phyloP scores from a whole-genome alignment of 2,113 vertebrate genomes.

The Anolis sagrei region DNA sequence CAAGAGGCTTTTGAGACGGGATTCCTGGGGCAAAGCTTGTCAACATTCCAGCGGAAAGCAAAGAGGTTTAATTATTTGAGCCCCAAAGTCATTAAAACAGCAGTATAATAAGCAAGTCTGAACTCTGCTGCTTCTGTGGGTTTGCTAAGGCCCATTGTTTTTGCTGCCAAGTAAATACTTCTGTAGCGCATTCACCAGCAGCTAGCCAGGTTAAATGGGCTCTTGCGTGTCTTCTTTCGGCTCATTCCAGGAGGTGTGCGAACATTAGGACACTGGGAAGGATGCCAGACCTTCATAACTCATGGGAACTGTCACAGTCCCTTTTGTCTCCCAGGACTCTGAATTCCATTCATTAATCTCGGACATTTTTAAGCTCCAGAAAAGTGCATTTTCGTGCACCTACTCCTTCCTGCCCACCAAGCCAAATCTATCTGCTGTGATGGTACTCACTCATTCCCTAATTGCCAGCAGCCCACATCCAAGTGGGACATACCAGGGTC shows the following conservation, averaged over 20 bases:
- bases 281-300: background rate
- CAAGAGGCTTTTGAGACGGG: background rate
- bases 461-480: background rate
- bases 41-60: slow-evolving; percentile 1
- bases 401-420: background rate
- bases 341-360: background rate
- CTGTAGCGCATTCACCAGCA: background rate
- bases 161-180: slow-evolving; percentile 21
- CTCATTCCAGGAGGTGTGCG: background rate
- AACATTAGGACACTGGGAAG: background rate
- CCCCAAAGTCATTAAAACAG: slow-evolving; percentile 16
- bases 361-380: background rate
- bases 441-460: background rate
- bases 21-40: background rate
- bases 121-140: background rate
- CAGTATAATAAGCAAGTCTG: slow-evolving; percentile 9
- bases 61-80: background rate
- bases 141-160: slow-evolving; percentile 1
- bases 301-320: slow-evolving; percentile 3
- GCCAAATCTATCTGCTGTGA: background rate
- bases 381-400: background rate
- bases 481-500: background rate
- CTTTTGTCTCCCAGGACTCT: slow-evolving; percentile 8
- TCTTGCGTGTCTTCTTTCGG: background rate
- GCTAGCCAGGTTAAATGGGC: slow-evolving; percentile 4